These are phyloP conservation scores for Scomber scombrus DNA, from an alignment of 2,113 vertebrate genomes.

Conservation along the genomic window DNA sequence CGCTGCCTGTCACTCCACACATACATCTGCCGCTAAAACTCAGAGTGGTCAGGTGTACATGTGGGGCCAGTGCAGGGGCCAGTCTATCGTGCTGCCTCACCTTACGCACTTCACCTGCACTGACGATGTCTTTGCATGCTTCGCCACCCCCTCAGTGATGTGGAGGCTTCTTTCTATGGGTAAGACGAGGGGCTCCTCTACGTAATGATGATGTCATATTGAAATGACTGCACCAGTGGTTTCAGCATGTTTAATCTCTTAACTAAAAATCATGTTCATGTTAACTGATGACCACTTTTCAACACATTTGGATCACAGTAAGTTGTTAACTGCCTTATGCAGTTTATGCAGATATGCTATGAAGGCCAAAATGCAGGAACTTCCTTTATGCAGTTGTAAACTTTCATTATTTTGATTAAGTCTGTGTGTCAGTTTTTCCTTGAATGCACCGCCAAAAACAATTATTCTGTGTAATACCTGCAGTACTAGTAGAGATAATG, in stretches of 20 bases:
- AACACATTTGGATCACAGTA: background rate
- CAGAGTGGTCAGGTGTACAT: conserved; percentile 88
- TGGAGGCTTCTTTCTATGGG: conserved; percentile 91
- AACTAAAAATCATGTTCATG: background rate
- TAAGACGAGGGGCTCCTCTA: conserved; percentile 64
- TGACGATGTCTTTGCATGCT: conserved; percentile 93
- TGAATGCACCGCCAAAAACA: background rate
- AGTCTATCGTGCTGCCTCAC: conserved; percentile 87
- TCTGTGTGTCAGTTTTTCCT: background rate
- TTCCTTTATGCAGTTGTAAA: background rate
- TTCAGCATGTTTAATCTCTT: background rate
- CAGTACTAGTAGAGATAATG: no score
- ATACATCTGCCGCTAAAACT: conserved; percentile 88
- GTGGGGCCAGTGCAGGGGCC: conserved; percentile 92
- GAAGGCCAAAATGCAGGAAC: background rate
- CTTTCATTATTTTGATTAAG: background rate
- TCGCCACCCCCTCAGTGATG: conserved; percentile 90
- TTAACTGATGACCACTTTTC: background rate
- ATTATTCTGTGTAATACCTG: no score
- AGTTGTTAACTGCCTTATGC: no score
- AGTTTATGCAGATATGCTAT: background rate
- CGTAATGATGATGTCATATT: background rate
- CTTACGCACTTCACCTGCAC: conserved; percentile 91
- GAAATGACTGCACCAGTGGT: background rate
- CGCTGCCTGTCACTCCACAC: conserved; percentile 88